Percentiles rank a stretch among this genome's conserved stretches.
Conservation (phyloP, 2,113 vertebrate species). For the Rynchops niger region DNA sequence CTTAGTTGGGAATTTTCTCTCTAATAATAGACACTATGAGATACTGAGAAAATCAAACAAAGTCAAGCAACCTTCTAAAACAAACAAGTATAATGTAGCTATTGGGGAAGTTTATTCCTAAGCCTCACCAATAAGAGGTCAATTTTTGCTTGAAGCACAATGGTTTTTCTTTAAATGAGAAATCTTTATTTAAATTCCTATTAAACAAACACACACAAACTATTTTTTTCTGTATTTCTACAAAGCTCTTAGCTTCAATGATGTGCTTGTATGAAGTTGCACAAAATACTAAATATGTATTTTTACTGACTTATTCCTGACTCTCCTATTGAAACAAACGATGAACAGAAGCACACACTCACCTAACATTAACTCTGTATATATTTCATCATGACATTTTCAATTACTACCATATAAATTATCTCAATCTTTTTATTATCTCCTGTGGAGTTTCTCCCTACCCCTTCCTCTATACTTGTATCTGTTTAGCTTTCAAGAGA, state of each 20-base stretch:
- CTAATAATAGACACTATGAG: background rate
- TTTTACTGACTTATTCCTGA: background rate
- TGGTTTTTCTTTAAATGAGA: background rate
- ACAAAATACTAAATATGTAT: background rate
- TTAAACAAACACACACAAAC: background rate
- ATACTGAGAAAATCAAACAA: background rate
- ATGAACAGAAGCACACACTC: background rate
- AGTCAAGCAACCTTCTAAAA: background rate
- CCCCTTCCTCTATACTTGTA: background rate
- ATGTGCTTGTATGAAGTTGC: background rate
- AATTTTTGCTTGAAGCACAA: background rate
- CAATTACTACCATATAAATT: background rate
- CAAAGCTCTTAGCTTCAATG: background rate
- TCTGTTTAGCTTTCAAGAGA: background rate
- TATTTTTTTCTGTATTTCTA: background rate
- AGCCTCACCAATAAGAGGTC: background rate
- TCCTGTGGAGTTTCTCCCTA: background rate
- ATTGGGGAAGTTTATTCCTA: background rate
- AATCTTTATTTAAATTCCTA: background rate
- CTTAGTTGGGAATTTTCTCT: background rate
- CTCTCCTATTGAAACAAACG: background rate
- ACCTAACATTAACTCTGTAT: background rate
- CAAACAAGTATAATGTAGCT: background rate
- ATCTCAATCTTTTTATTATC: background rate
- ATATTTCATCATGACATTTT: background rate